A percentile compares a stretch with the other conserved stretches of the same genome.
These are phyloP conservation scores for Melanogrammus aeglefinus DNA, from an alignment of 2,797 vertebrate genomes.

Conservation along the genomic window DNA sequence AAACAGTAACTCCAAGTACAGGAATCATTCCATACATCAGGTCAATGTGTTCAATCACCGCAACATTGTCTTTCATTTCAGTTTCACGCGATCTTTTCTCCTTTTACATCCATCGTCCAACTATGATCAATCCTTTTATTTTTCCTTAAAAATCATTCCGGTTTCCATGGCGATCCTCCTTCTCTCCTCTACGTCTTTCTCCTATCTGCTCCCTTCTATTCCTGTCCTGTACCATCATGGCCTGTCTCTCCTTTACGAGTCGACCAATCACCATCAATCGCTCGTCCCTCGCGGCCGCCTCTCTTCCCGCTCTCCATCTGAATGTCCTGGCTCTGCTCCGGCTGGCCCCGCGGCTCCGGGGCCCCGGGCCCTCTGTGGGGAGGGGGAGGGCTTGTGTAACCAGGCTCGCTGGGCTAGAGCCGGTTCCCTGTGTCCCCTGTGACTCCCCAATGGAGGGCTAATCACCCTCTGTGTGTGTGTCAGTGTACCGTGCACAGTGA, in stretches of 20 bases:
- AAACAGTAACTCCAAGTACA: not conserved
- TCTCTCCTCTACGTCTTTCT: not conserved
- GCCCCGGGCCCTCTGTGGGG: conserved; percentile 33
- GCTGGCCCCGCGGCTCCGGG: conserved; percentile 31
- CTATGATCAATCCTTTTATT: conserved; percentile 24
- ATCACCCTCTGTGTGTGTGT: conserved; percentile 36
- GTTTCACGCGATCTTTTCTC: not conserved
- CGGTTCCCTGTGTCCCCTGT: conserved; percentile 46
- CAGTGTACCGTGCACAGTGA: conserved; percentile 23
- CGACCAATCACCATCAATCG: not conserved
- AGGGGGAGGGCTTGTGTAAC: conserved; percentile 66
- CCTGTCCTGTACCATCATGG: not conserved
- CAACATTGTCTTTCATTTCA: not conserved
- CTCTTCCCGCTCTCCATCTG: conserved; percentile 12
- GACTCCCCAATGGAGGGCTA: conserved; percentile 42
- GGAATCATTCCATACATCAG: not conserved
- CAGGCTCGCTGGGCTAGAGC: conserved; percentile 49
- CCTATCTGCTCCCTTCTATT: not conserved
- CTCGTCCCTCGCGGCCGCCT: not conserved
- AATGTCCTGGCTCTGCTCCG: not conserved
- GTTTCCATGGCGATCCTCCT: not conserved
- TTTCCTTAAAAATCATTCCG: conserved; percentile 8
- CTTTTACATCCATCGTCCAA: not conserved
- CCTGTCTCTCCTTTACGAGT: not conserved
- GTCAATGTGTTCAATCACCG: not conserved